Percentiles rank a stretch among this genome's conserved stretches.
These are phyloP conservation scores for Amazona ochrocephala DNA, from an alignment of 2,797 vertebrate species.

Conservation along the genomic window DNA sequence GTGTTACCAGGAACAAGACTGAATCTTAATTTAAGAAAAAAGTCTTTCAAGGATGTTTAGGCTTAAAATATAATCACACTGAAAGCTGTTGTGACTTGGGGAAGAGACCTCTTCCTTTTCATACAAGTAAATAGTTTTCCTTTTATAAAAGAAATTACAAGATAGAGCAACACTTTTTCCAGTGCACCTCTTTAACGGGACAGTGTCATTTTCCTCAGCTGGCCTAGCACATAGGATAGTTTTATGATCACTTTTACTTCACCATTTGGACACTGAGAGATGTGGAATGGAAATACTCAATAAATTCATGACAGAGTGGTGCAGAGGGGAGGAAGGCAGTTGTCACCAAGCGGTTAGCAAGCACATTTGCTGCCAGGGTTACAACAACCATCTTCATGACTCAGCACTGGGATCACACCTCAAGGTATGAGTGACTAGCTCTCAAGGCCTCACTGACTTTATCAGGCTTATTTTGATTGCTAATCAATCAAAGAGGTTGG, in stretches of 20 bases:
- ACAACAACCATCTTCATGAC: background rate
- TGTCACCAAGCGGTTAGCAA: background rate
- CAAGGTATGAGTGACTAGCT: background rate
- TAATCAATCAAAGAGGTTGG: background rate
- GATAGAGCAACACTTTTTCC: background rate
- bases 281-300: background rate
- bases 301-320: background rate
- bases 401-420: background rate
- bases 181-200: background rate
- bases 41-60: background rate
- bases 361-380: background rate
- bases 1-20: conserved; percentile 30
- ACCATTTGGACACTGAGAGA: background rate
- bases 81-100: background rate
- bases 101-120: background rate
- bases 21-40: conserved; percentile 47
- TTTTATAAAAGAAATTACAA: background rate
- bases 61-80: background rate
- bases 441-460: background rate
- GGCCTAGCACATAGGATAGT: background rate
- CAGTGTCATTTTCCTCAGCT: background rate
- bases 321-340: background rate
- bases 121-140: background rate
- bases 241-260: background rate
- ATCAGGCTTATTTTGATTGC: background rate